Conservation (phyloP, 2,888 invertebrate species). For the Rhagonycha lutea region DNA sequence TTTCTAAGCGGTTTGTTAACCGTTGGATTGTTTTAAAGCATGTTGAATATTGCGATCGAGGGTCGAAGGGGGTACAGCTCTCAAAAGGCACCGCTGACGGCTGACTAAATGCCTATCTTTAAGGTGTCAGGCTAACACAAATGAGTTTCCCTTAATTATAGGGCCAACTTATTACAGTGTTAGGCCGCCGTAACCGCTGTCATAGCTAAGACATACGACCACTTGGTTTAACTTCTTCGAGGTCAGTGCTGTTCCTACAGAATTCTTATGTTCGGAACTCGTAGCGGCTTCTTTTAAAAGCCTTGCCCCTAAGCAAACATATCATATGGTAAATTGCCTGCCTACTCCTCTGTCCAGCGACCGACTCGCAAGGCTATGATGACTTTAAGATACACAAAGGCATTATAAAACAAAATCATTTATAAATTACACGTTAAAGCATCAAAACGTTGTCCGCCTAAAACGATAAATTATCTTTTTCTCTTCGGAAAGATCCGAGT, state of each 20-base stretch:
- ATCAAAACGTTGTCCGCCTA: conserved; percentile 56
- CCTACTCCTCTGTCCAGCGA: conserved; percentile 50
- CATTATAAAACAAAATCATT: conserved; percentile 56
- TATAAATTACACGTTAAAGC: conserved; percentile 56
- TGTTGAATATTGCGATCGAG: conserved; percentile 58
- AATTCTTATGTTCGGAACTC: conserved; percentile 34
- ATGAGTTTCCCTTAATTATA: conserved; percentile 58
- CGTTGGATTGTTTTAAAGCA: conserved; percentile 54
- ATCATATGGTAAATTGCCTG: conserved; percentile 57
- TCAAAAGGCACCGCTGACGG: conserved; percentile 57
- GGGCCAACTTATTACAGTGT: conserved; percentile 55
- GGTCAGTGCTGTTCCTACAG: conserved; percentile 20
- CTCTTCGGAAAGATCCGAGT: conserved; percentile 33
- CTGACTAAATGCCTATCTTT: conserved; percentile 59
- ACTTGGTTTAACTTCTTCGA: conserved; percentile 16
- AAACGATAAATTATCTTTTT: conserved; percentile 55
- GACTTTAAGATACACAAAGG: conserved; percentile 54
- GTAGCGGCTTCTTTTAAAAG: conserved; percentile 44
- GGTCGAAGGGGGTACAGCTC: conserved; percentile 50
- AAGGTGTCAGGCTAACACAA: conserved; percentile 57
- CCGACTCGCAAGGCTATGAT: conserved; percentile 49
- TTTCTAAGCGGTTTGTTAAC: conserved; percentile 54
- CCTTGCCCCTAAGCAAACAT: conserved; percentile 57
- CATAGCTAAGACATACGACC: conserved; percentile 33
- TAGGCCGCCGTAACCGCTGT: conserved; percentile 47